These are phyloP conservation scores for Mus minutoides DNA, from an alignment of 2,797 vertebrate genomes.

Conservation along the genomic window DNA sequence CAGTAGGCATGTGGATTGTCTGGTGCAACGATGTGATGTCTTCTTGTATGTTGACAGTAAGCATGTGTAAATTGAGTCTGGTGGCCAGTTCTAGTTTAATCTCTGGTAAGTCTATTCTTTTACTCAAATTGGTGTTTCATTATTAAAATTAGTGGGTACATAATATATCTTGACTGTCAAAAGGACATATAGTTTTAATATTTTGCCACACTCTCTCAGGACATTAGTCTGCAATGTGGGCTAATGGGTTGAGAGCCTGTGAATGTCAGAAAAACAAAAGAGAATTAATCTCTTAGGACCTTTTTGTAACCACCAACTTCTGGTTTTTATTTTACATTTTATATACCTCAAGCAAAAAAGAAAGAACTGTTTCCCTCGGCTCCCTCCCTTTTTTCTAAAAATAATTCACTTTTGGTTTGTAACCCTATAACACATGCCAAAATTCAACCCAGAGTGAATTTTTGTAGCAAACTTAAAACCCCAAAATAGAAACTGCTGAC, in stretches of 20 bases:
- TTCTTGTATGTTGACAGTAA: background rate
- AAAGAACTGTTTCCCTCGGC: conserved; percentile 68
- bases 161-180: background rate
- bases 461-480: conserved; percentile 80
- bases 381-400: conserved; percentile 77
- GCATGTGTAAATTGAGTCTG: background rate
- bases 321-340: conserved; percentile 82
- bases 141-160: conserved; percentile 53
- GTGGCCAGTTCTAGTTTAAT: conserved; percentile 31
- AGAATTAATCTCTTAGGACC: conserved; percentile 73
- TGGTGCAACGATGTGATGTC: background rate
- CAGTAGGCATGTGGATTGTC: background rate
- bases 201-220: conserved; percentile 47
- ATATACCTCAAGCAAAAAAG: conserved; percentile 65
- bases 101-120: conserved; percentile 14
- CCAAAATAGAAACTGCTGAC: conserved; percentile 80
- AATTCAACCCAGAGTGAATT: conserved; percentile 79
- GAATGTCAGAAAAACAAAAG: conserved; percentile 63
- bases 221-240: conserved; percentile 27
- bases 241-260: conserved; percentile 53
- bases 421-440: conserved; percentile 77
- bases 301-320: conserved; percentile 76
- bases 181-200: conserved; percentile 63
- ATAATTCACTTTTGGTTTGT: conserved; percentile 78
- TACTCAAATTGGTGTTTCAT: background rate